Evolutionary conservation across 1,140 invertebrate species (phyloP).

Genomic region (Trypoxylus dichotomus): DNA sequence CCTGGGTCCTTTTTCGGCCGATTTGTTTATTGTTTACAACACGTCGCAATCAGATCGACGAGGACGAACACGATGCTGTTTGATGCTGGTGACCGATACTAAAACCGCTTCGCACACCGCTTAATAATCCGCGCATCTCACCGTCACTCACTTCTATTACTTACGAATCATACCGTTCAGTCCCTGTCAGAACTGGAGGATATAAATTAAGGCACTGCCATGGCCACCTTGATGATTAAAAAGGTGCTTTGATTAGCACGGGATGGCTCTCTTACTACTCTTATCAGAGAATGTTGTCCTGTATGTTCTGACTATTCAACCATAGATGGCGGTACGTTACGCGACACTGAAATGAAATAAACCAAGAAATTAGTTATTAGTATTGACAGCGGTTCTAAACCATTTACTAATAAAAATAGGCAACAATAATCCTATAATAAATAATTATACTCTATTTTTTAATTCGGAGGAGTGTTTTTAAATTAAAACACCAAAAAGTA

Average conservation of each 20-base stretch:
- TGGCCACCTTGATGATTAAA: conserved; percentile 46
- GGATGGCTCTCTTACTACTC: conserved; percentile 30
- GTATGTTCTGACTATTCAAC: background rate
- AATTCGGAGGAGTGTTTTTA: no score
- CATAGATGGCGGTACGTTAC: conserved; percentile 16
- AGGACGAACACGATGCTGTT: no score
- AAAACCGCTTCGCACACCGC: background rate
- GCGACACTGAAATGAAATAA: no score
- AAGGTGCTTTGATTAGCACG: conserved; percentile 42
- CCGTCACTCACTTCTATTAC: background rate
- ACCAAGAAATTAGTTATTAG: no score
- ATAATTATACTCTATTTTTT: no score
- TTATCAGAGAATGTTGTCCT: background rate
- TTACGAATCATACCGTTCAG: background rate
- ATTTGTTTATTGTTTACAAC: no score
- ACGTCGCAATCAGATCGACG: no score
- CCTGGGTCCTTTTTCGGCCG: no score
- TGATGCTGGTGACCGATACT: background rate
- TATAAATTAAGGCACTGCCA: conserved; percentile 53
- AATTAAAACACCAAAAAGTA: no score
- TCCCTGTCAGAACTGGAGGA: conserved; percentile 36
- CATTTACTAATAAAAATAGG: no score
- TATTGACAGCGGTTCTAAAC: no score
- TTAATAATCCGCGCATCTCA: background rate
- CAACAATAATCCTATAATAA: no score